These are phyloP conservation scores for Parauchenoglanis punctatus DNA, from an alignment of 2,797 vertebrate species.

Conservation along the genomic window DNA sequence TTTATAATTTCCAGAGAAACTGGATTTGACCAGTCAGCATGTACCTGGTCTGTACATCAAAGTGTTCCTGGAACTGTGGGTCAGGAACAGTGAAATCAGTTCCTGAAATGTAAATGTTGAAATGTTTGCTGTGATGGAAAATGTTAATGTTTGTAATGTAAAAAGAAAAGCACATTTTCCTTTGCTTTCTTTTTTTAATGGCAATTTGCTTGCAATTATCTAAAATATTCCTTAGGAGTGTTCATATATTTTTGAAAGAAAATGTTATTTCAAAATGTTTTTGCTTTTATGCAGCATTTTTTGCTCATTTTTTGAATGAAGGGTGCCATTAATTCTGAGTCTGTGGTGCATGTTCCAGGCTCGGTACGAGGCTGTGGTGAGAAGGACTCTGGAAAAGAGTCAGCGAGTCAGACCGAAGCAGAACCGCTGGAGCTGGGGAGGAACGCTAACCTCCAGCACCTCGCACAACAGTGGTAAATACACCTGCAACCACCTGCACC, in stretches of 20 bases:
- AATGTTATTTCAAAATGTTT: not conserved
- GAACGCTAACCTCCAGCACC: constrained; percentile 72
- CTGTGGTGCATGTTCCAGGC: constrained; percentile 69
- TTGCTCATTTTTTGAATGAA: not conserved
- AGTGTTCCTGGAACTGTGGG: not conserved
- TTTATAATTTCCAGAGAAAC: not conserved
- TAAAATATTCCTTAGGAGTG: not conserved
- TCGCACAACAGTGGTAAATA: constrained; percentile 63
- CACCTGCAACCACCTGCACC: constrained; percentile 57
- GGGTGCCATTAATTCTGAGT: not conserved
- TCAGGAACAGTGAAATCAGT: not conserved
- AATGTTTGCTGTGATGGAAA: not conserved
- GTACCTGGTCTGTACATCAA: not conserved
- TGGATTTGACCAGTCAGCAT: not conserved
- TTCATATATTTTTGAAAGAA: not conserved
- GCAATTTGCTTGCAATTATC: not conserved
- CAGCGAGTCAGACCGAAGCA: constrained; percentile 84
- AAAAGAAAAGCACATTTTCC: not conserved
- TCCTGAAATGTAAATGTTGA: not conserved
- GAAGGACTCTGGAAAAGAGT: constrained; percentile 86
- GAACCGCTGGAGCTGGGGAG: constrained; percentile 96
- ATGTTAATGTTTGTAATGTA: not conserved
- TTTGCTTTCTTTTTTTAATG: not conserved
- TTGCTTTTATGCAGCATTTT: not conserved
- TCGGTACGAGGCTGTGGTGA: constrained; percentile 92